Percentiles rank a stretch among this genome's conserved stretches.
Evolutionary conservation across 2,797 vertebrate species (phyloP).

Genomic region (Pseudochirops corinnae): DNA sequence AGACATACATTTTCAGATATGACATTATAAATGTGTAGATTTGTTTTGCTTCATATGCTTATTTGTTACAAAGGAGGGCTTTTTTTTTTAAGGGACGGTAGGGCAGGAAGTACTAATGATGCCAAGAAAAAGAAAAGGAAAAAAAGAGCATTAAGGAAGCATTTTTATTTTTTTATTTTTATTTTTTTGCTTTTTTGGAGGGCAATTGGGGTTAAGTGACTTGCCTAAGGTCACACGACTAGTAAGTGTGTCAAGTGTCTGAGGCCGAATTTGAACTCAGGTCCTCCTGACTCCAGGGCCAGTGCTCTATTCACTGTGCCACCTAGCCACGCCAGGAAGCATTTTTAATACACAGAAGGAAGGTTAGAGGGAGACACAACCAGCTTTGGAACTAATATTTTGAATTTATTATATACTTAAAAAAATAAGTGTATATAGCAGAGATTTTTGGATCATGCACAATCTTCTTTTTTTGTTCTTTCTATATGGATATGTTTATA

Average conservation of each 20-base stretch:
- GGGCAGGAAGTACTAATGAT: background rate
- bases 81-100: background rate
- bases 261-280: too few relatives aligned
- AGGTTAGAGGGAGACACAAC: background rate
- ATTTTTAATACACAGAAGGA: background rate
- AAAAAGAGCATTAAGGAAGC: background rate
- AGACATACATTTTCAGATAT: background rate
- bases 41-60: background rate
- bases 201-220: too few relatives aligned
- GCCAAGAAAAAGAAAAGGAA: background rate
- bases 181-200: too few relatives aligned
- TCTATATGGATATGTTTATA: background rate
- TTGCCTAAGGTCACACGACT: too few relatives aligned
- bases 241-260: too few relatives aligned
- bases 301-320: too few relatives aligned
- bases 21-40: background rate
- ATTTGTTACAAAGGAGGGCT: background rate
- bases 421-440: background rate
- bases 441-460: background rate
- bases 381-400: background rate
- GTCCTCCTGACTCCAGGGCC: too few relatives aligned
- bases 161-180: too few relatives aligned
- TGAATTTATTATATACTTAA: background rate
- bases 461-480: background rate
- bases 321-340: too few relatives aligned